Conservation (phyloP, 1,140 invertebrate genomes). For the Campoletis sonorensis region DNA sequence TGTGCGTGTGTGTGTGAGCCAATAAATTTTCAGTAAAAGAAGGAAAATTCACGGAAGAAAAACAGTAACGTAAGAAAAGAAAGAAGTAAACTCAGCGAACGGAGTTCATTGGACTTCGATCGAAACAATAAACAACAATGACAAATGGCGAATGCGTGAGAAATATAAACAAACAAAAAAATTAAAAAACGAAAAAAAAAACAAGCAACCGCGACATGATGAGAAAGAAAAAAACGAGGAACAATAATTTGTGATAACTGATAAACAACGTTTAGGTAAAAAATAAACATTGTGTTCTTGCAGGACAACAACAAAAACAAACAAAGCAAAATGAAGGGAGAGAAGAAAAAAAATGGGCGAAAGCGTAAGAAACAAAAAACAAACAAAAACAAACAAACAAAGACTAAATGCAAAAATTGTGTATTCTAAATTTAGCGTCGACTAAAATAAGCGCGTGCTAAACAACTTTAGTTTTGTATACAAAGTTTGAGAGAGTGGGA, state of each 20-base stretch:
- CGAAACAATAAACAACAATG: conserved; percentile 34
- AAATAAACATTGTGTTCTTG: conserved; percentile 72
- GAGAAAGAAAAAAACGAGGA: conserved; percentile 72
- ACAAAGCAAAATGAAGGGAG: conserved; percentile 48
- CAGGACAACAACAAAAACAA: conserved; percentile 53
- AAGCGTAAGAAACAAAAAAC: conserved; percentile 36
- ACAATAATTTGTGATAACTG: conserved; percentile 76
- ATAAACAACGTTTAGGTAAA: conserved; percentile 68
- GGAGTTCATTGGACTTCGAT: conserved; percentile 23
- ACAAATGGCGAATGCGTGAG: not conserved
- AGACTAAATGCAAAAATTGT: conserved; percentile 66
- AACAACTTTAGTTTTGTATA: conserved; percentile 73
- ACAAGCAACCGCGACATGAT: too few relatives aligned
- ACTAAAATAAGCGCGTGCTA: conserved; percentile 61
- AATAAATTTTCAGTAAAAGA: not conserved
- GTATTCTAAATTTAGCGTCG: conserved; percentile 71
- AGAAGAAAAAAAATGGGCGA: conserved; percentile 44
- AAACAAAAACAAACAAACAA: conserved; percentile 42
- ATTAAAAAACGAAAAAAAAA: conserved; percentile 29
- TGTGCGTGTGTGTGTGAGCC: conserved; percentile 4
- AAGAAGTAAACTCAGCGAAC: not conserved
- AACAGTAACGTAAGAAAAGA: not conserved
- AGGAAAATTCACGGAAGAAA: not conserved
- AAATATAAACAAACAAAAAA: too few relatives aligned
- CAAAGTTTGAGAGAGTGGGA: conserved; percentile 34